Percentiles rank a stretch among this genome's conserved stretches.
phyloP scores from a whole-genome alignment of 2,113 vertebrate species.

The Pagrus major region DNA sequence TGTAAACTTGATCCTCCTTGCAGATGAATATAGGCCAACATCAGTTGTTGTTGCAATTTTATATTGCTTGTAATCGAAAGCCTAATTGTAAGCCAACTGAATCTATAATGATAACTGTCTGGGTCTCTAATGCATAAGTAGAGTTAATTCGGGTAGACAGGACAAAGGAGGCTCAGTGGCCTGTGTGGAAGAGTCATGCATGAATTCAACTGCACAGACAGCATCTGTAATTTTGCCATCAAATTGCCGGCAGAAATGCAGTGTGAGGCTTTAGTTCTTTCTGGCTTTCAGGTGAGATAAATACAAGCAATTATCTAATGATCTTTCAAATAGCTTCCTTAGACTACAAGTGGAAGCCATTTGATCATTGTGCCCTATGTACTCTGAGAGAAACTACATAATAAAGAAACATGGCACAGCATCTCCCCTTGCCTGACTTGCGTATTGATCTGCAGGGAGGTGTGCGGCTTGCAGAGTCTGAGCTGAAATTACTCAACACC shows the following conservation, averaged over 20 bases:
- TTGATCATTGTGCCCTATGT: constrained; percentile 61
- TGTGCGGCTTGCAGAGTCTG: constrained; percentile 19
- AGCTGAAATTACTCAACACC: constrained; percentile 45
- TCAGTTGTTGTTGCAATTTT: constrained; percentile 13
- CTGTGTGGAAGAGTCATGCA: constrained; percentile 21
- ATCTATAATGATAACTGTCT: constrained; percentile 48
- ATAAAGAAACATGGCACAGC: constrained; percentile 54
- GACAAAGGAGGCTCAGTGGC: constrained; percentile 50
- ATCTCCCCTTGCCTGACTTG: constrained; percentile 51
- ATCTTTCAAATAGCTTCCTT: constrained; percentile 63
- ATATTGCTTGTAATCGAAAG: constrained; percentile 29
- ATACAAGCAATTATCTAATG: constrained; percentile 69
- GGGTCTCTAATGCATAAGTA: constrained; percentile 47
- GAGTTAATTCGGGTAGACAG: constrained; percentile 33
- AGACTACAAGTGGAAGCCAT: constrained; percentile 43
- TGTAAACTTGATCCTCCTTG: background rate
- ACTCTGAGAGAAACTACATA: constrained; percentile 48
- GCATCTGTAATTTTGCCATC: constrained; percentile 48
- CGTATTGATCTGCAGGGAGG: constrained; percentile 57
- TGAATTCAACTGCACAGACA: constrained; percentile 36
- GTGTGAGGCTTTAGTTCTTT: constrained; percentile 8
- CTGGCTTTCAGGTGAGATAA: constrained; percentile 62
- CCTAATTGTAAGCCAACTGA: constrained; percentile 54
- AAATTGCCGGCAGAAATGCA: constrained; percentile 37
- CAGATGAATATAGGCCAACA: constrained; percentile 3